Base-by-base conservation (phyloP, 2,113 vertebrate species). In the Salminus brasiliensis region DNA sequence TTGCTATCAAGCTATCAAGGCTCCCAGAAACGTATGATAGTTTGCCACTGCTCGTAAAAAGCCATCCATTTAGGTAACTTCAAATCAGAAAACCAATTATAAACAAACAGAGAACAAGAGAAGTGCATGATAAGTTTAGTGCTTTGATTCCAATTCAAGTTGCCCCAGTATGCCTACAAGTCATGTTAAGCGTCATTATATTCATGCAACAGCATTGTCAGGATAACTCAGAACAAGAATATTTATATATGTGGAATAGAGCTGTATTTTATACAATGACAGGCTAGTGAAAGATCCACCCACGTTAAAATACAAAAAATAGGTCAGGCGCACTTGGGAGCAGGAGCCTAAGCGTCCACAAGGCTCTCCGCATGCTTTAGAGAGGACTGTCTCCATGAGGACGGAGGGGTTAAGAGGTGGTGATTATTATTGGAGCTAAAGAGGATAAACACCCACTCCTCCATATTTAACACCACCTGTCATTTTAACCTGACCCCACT, bases 401-500 rank as follows among this genome's bases (percentile, higher is more conserved):
- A 78, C 86, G 87, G 78, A 32, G 34, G 65, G 53, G 77, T 79
- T 74, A 83, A 88, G 11, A 63, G 87, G 84, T 73, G 45, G 78
- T 85, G 83, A 87, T 92, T 90, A 91, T 89, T 86, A 89, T 88
- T 87, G 88, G 86, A 83, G 77, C 79, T 87, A 62, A 68, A 92
- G 90, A 83, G 91, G 87, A 84, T 89, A 88, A 89, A 88, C 53
- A 81, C 57, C 81, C 74, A 81, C 83, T 86, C 65, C 84, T 85
- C 83, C 72, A 85, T 85, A 87, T 88, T 89, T 89, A 88, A 86
- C 78, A 25, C 63, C 18, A 82, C 75, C 86, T 81, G 76, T 84
- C 85, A 84, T 89, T 89, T 90, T 89, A 80, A 90, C 86, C 86
- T 78, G 53, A 23, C 62, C 72, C 81, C 84, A 84, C 84, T 86